Evolutionary conservation across 2,888 invertebrate species (phyloP), one percentile per base, ranked within the genome.

Genomic region (Isotomurus palustris): DNA sequence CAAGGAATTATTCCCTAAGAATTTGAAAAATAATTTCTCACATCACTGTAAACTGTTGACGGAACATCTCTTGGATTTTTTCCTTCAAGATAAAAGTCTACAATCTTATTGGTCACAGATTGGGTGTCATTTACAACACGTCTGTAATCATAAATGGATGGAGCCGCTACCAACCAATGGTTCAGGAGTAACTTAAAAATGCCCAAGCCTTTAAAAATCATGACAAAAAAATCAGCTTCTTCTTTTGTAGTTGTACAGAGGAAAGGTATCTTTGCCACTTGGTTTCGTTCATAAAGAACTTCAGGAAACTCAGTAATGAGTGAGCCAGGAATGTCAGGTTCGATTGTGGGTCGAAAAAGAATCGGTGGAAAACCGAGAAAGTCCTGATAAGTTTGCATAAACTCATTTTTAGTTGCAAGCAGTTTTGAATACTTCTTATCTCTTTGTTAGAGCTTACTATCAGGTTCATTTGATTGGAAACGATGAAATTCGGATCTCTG

Each of bases 241-340:
- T 60, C 56, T 6, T 49, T 41, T 2, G 60, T 60, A 28, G 54
- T 59, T 17, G 57, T 49, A 5, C 53, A 47, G 24, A 63, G 45
- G 12, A 43, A 40, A n/a, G 63, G 63, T 25, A 63, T 57, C 49
- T 63, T 57, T 10, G 63, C 63, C 24, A 63, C 63, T 32, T 49
- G 51, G 35, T 53, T 40, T 36, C 41, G 24, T n/a, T 50, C 57
- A 25, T 63, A 63, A 5, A 53, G 54, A 24, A 51, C 57, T 28
- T 63, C 29, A 1, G 58, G 58, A 1, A 60, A 54, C 32, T 57
- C 27, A 17, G 57, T 55, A 27, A 63, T 44, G 36, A 63, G 60
- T 14, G 63, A 59, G 19, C 55, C 57, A n/a, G 59, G 55, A 38
- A 56, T 36, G 24, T 60, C 40, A 10, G 63, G 60, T 38, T 63